Evolutionary conservation across 53 echinoderm and acorn worm species (phyloP).

Genomic region (Henricia sp.): DNA sequence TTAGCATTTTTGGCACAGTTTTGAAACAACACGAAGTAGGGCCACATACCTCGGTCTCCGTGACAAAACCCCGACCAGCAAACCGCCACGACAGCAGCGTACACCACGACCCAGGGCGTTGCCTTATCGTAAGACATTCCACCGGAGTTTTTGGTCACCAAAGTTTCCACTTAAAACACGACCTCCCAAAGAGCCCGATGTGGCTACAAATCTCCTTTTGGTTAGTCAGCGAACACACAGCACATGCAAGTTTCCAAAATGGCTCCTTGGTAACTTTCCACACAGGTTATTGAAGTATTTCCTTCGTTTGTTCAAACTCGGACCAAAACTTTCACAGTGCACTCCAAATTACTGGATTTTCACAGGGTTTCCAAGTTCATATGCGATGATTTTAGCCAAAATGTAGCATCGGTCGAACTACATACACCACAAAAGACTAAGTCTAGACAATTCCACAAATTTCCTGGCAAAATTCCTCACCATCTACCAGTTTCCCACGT

Average conservation of each 20-base stretch:
- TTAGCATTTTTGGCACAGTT: too few species aligned
- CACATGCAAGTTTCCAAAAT: too few species aligned
- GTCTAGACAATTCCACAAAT: too few species aligned
- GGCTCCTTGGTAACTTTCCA: too few species aligned
- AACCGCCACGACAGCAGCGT: not conserved
- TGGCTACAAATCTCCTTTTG: not conserved
- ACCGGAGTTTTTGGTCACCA: not conserved
- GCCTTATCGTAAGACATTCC: not conserved
- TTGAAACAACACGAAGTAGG: not conserved
- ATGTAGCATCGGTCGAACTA: too few species aligned
- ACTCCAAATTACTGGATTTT: too few species aligned
- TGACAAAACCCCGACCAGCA: not conserved
- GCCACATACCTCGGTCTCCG: slow-evolving; percentile 44
- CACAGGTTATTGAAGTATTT: too few species aligned
- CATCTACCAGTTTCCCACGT: not conserved
- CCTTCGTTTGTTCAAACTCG: too few species aligned
- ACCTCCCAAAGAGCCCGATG: slow-evolving; percentile 12
- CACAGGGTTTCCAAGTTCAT: too few species aligned
- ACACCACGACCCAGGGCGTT: slow-evolving; percentile 10
- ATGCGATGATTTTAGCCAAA: too few species aligned
- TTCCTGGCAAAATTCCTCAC: not conserved
- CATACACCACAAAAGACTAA: too few species aligned
- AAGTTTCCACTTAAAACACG: not conserved
- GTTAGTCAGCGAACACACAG: not conserved
- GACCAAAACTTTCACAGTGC: too few species aligned